Base-by-base conservation (phyloP, 1,140 invertebrate species). In the Drepana arcuata region DNA sequence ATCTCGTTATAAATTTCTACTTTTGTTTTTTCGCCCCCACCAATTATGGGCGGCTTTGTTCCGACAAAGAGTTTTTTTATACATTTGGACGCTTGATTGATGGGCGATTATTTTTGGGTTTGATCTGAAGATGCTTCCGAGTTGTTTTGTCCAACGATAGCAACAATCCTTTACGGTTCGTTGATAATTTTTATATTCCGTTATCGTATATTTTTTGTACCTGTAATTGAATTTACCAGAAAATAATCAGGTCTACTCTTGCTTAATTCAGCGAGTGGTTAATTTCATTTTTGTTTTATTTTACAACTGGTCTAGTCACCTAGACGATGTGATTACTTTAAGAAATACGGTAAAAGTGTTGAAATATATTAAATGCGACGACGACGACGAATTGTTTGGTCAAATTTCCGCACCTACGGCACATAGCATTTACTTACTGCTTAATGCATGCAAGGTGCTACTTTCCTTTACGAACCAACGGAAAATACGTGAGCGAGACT, bases 1-100 rank as follows among this genome's bases (percentile, higher is more conserved):
- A 47, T 78, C 69, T 78, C 62, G 68, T 81, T 73, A 79, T 65
- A 77, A 72, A 77, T 69, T 71, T 64, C 58, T 55, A 75, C 66
- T 70, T 77, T 77, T 79, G 68, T 81, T 78, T 79, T 77, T 81
- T 78, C 55, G 28, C 33, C 53, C 39, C 41, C 54, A 57, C 55
- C 70, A 74, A 81, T 78, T 79, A 71, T 52, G 26, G 52, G 37
- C 49, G 59, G 62, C 57, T 59, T 57, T 53, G 34, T 38, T 41
- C 59, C 58, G 55, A 68, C 69, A 79, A 82, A 75, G 69, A 29
- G 30, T 55, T 70, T 72, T 38, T 77, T 74, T 75, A 41, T 62
- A 47, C 50, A 58, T 62, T 54, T 44, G 35, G 44, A 55, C 61
- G 57, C 41, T 42, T 81, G 77, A 82, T 78, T 82, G 78, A 82